A percentile compares a stretch with the other conserved stretches of the same genome.
Conservation (phyloP, 2,797 vertebrate genomes). For the Halcyon badia region DNA sequence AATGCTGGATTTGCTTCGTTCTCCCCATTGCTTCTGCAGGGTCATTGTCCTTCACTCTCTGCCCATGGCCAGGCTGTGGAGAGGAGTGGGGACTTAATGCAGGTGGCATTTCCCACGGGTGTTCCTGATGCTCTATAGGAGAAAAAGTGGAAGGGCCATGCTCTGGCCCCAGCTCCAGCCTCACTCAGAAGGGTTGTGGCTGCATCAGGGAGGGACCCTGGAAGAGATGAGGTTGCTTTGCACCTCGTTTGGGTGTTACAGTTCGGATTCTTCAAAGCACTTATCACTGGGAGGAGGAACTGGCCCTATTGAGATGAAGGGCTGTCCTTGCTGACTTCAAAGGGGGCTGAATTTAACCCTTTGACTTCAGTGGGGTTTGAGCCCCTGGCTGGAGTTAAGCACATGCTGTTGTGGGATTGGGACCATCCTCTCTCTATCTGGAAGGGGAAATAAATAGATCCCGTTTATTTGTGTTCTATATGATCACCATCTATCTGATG, state of each 20-base stretch:
- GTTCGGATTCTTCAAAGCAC: neutral
- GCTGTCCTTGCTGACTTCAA: neutral
- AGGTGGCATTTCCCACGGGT: neutral
- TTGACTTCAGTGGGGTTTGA: neutral
- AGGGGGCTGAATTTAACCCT: slow-evolving; percentile 21
- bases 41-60: fast-evolving
- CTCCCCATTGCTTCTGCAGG: neutral
- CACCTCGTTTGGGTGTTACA: neutral
- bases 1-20: neutral
- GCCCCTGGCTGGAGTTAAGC: neutral
- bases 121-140: neutral
- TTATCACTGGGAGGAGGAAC: neutral
- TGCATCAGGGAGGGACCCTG: neutral
- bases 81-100: fast-evolving
- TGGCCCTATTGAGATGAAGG: neutral
- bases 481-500: neutral
- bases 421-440: neutral
- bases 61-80: neutral
- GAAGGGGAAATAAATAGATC: neutral
- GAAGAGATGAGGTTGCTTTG: neutral
- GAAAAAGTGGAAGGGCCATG: neutral
- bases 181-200: neutral
- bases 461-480: neutral
- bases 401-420: neutral
- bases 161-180: neutral